Percentiles rank a stretch among this genome's conserved stretches.
These are phyloP conservation scores for Pithys albifrons DNA, from an alignment of 2,113 vertebrate species.

Conservation along the genomic window DNA sequence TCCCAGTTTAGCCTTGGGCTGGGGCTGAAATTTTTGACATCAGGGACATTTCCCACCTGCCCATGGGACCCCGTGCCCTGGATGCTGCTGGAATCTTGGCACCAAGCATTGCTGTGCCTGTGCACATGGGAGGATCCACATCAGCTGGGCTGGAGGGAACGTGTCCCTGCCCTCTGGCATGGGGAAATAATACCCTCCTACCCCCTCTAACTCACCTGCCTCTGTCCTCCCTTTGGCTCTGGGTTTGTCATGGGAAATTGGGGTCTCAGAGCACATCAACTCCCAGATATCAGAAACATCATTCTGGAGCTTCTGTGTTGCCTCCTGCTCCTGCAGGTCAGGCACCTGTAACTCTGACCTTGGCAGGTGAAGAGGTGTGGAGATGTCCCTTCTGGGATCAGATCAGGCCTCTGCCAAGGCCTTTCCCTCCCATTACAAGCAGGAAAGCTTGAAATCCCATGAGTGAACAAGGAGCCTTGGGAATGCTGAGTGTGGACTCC, in stretches of 20 bases:
- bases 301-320: neutral
- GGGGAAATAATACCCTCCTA: neutral
- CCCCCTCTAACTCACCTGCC: neutral
- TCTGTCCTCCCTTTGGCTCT: neutral
- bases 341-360: neutral
- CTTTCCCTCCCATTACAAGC: neutral
- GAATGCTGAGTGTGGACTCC: neutral
- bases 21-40: neutral
- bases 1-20: neutral
- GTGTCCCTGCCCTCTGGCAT: neutral
- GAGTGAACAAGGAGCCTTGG: neutral
- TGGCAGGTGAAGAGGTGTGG: neutral
- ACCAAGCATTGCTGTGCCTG: fast-evolving
- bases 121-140: fast-evolving
- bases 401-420: neutral
- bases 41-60: neutral
- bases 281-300: too few relatives aligned
- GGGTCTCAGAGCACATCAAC: neutral
- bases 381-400: neutral
- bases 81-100: fast-evolving
- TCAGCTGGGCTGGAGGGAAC: neutral
- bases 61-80: fast-evolving
- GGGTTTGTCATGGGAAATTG: fast-evolving
- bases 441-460: neutral
- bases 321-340: neutral